These are phyloP conservation scores for Hemiprocne comata DNA, from an alignment of 2,113 vertebrate species.

Conservation along the genomic window DNA sequence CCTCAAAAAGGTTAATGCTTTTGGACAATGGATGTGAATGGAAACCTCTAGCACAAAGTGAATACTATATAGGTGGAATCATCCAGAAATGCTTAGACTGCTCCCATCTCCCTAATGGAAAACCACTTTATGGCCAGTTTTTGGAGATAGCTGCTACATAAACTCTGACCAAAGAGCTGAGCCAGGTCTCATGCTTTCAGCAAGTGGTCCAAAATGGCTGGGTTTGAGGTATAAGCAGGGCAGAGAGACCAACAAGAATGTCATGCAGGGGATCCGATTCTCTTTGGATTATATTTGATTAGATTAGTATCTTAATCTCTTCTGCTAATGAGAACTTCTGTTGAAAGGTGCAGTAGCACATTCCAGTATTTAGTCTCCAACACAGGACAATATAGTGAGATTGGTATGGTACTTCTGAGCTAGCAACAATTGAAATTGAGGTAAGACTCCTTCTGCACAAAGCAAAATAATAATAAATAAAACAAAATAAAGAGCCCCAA, in stretches of 20 bases:
- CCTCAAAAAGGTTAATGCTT: background rate
- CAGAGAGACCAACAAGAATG: background rate
- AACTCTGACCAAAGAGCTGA: background rate
- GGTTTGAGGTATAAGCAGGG: background rate
- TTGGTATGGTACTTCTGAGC: background rate
- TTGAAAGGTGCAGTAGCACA: background rate
- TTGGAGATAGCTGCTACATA: background rate
- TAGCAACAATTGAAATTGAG: background rate
- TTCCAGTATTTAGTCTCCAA: background rate
- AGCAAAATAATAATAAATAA: background rate
- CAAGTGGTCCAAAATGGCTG: background rate
- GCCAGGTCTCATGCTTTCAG: background rate
- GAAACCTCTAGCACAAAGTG: background rate
- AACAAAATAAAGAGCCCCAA: background rate
- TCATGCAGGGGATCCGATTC: background rate
- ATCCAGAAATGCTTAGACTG: background rate
- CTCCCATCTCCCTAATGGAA: background rate
- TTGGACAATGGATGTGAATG: background rate
- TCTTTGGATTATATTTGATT: background rate
- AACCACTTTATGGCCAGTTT: background rate
- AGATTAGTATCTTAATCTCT: background rate
- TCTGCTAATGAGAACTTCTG: background rate
- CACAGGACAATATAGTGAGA: background rate
- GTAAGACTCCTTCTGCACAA: background rate
- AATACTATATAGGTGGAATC: background rate